Evolutionary conservation across 2,888 invertebrate genomes (phyloP).

Genomic region (Molorchus minor): DNA sequence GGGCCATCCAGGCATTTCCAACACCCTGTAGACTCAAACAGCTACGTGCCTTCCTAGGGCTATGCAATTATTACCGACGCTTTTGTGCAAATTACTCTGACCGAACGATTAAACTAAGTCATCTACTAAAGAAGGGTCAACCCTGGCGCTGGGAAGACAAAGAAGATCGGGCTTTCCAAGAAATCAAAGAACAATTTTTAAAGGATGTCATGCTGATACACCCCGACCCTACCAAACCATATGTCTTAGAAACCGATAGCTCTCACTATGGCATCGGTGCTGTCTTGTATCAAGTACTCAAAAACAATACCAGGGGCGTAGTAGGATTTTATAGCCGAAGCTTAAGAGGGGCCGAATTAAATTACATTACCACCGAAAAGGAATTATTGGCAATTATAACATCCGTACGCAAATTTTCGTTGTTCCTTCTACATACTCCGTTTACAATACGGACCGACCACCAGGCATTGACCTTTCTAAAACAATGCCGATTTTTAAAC

Average conservation of each 20-base stretch:
- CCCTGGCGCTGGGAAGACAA: not conserved
- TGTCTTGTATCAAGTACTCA: not conserved
- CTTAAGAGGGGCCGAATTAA: no score
- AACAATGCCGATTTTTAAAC: no score
- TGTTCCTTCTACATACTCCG: no score
- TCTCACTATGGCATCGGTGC: no score
- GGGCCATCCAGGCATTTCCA: not conserved
- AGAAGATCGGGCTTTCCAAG: no score
- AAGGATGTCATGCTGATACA: not conserved
- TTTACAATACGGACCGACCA: not conserved
- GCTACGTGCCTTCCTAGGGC: not conserved
- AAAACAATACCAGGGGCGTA: not conserved
- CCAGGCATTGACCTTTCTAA: no score
- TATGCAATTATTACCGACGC: not conserved
- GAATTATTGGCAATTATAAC: not conserved
- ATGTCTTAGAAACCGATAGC: no score
- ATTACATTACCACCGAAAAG: not conserved
- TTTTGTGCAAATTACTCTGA: not conserved
- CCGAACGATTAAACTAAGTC: not conserved
- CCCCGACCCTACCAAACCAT: not conserved
- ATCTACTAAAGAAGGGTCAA: not conserved
- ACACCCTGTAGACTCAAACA: not conserved
- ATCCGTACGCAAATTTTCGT: not conserved
- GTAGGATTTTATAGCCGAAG: no score
- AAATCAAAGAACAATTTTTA: no score